Conservation (phyloP, 1,140 invertebrate species). For the Scaptomyza graminum region DNA sequence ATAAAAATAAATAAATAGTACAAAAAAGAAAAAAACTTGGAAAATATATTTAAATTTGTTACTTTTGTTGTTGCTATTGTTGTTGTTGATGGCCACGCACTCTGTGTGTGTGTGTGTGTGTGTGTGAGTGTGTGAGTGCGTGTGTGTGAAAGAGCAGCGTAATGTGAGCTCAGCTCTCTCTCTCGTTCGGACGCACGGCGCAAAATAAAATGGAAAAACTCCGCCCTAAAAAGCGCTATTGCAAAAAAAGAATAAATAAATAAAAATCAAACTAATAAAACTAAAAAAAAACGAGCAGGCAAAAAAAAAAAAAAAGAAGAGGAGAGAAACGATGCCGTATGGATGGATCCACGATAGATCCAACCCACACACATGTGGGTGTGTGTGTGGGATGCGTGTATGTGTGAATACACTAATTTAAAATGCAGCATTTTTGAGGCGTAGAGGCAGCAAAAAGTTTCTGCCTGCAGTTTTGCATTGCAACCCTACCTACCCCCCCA, state of each 20-base stretch:
- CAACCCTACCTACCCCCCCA: constrained; percentile 1
- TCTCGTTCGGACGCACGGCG: constrained; percentile 58
- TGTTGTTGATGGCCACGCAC: constrained; percentile 25
- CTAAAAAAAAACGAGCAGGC: constrained; percentile 55
- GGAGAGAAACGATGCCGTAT: constrained; percentile 36
- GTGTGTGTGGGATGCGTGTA: constrained; percentile 24
- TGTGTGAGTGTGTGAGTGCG: constrained; percentile 19
- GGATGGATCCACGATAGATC: constrained; percentile 20
- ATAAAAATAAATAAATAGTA: constrained; percentile 27
- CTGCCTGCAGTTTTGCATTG: constrained; percentile 5
- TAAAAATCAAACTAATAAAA: constrained; percentile 82
- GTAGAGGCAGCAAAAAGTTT: constrained; percentile 1
- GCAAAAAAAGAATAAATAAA: constrained; percentile 54
- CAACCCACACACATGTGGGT: constrained; percentile 10
- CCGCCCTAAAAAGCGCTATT: constrained; percentile 72
- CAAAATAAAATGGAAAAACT: constrained; percentile 82
- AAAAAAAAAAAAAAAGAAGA: constrained; percentile 46
- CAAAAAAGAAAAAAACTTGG: constrained; percentile 33
- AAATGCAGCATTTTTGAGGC: constrained; percentile 58
- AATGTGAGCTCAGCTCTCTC: constrained; percentile 47
- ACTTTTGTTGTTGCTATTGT: constrained; percentile 46
- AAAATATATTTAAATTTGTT: constrained; percentile 74
- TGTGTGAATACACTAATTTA: constrained; percentile 73
- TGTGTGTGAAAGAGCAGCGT: constrained; percentile 38
- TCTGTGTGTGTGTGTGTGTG: neutral